Evolutionary conservation across 92 coral and sea anemone species (phyloP).

Genomic region (Zoanthus solanderi): DNA sequence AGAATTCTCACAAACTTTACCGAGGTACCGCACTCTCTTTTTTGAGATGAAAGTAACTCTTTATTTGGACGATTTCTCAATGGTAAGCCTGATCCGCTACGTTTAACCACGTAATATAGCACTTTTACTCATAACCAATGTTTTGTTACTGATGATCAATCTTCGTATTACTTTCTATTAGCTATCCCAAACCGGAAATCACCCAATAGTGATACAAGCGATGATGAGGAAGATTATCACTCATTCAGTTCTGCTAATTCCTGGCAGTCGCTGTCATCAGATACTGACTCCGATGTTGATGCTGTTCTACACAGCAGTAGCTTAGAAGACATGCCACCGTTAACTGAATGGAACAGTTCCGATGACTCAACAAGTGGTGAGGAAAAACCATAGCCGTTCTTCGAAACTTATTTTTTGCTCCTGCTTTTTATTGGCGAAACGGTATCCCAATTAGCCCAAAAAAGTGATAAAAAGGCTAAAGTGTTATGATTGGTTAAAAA

Average conservation of each 20-base stretch:
- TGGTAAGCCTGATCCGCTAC: no score
- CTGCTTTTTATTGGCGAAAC: no score
- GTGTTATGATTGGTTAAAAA: no score
- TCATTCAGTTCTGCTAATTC: neutral
- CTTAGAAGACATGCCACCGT: conserved; percentile 19
- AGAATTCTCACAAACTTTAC: no score
- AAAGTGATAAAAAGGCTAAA: no score
- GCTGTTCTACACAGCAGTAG: neutral
- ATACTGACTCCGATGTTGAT: conserved; percentile 28
- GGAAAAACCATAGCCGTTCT: neutral
- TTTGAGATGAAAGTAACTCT: no score
- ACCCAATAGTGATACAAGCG: neutral
- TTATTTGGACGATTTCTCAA: no score
- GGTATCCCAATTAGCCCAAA: no score
- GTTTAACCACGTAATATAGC: neutral
- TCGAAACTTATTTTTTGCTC: no score
- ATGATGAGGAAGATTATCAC: neutral
- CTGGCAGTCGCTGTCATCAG: conserved; percentile 9
- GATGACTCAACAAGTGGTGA: conserved; percentile 19
- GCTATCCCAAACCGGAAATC: conserved; percentile 12
- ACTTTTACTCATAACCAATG: neutral
- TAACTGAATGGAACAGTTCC: conserved; percentile 8
- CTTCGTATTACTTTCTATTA: neutral
- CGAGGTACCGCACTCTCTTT: no score
- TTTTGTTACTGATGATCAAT: neutral